Conservation (phyloP, 30 jellyfish, hydroid and myxozoan species). For the Turritopsis rubra region DNA sequence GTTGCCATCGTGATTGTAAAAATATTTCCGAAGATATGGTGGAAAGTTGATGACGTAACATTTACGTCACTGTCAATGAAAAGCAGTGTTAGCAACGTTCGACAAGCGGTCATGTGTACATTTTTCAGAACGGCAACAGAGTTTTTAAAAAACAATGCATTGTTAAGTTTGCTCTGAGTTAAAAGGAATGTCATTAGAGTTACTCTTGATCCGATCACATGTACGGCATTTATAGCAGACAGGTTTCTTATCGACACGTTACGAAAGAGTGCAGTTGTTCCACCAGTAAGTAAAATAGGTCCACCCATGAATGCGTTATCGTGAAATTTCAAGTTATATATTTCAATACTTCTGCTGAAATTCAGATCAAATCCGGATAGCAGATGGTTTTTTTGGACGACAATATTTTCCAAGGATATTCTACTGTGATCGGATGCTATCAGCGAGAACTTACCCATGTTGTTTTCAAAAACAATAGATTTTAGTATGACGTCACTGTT, state of each 20-base stretch:
- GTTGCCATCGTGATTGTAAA: no score
- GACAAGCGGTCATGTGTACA: background rate
- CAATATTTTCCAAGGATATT: background rate
- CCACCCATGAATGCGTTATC: background rate
- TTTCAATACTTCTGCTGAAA: background rate
- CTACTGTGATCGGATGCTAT: background rate
- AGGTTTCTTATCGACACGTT: background rate
- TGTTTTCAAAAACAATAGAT: background rate
- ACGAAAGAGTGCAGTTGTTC: background rate
- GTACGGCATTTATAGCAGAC: background rate
- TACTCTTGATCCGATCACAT: background rate
- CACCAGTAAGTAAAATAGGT: background rate
- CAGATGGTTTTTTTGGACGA: background rate
- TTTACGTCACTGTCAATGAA: background rate
- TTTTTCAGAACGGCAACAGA: background rate
- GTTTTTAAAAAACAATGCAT: background rate
- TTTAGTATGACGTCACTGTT: background rate
- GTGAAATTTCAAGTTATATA: no score
- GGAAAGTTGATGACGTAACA: background rate
- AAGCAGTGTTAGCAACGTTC: background rate
- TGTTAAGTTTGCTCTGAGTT: background rate
- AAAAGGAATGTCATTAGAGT: background rate
- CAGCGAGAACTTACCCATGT: background rate
- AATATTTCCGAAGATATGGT: background rate
- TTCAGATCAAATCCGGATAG: background rate